Evolutionary conservation across 2,113 vertebrate genomes (phyloP), one percentile per base, ranked within the genome.

Genomic region (Phalacrocorax pelagicus): DNA sequence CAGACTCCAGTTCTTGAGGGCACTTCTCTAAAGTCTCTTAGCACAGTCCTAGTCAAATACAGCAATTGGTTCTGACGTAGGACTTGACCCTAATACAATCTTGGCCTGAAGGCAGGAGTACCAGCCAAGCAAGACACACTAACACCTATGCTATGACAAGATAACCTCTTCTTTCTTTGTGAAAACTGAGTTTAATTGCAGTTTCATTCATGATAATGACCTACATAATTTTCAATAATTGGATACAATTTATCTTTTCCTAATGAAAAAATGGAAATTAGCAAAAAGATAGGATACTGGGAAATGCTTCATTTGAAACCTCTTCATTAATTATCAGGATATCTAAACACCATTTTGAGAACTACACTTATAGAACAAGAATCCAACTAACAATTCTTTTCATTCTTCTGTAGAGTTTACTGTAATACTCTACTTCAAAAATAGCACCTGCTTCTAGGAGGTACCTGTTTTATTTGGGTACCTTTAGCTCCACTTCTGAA

Each of bases 221-320:
- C 92, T 88, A 97, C 88, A 96, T 97, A 95, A 96, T 96, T 97
- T 97, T 95, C 78, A 93, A 75, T 95, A 96, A 96, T 92, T 97
- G 90, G 78, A 88, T 90, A 86, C 74, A 95, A 95, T 97, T 95
- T 95, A 90, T 97, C 96, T 96, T 94, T 96, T 96, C 85, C 95
- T 97, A 94, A 97, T 96, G 83, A 94, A 96, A 96, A 92, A 92
- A 83, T 17, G 88, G 63, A 95, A 96, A 98, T 97, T 96, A 95
- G 94, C 61, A 92, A 91, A 77, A 81, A 94, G 84, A 94, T 65
- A 73, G 49, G 77, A 75, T 66, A 92, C 38, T 78, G 63, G 71
- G 79, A 94, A 94, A 97, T 77, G 71, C 51, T 96, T 94, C 67
- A 58, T 92, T 74, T 84, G 57, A 95, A 95, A 94, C 20, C 38